Evolutionary conservation across 2,113 vertebrate genomes (phyloP).

Genomic region (Gymnogyps californianus): DNA sequence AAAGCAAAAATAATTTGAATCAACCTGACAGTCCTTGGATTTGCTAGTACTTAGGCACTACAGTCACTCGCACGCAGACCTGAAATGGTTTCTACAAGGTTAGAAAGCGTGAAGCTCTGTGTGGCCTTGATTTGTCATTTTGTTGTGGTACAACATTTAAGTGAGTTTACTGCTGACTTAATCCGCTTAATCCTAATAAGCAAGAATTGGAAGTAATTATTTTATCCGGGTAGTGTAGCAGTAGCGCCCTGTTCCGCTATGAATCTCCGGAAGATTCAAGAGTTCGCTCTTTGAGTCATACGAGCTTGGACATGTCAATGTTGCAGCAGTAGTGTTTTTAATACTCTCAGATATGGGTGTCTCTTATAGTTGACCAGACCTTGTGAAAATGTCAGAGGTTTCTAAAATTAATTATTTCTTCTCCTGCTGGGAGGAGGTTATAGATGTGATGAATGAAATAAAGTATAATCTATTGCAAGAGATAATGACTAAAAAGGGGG

Average conservation of each 20-base stretch:
- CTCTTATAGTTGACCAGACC: neutral
- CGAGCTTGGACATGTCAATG: neutral
- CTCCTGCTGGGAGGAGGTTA: neutral
- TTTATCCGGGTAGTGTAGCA: neutral
- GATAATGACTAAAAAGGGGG: neutral
- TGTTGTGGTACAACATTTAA: neutral
- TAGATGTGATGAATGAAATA: neutral
- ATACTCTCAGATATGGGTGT: neutral
- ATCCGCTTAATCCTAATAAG: neutral
- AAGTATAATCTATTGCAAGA: conserved; percentile 8
- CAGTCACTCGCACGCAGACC: neutral
- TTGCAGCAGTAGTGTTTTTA: neutral
- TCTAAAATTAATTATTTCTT: conserved; percentile 6
- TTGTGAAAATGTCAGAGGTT: neutral
- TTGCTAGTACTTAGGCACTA: neutral
- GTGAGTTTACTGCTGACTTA: neutral
- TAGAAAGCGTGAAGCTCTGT: neutral
- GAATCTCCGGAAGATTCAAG: neutral
- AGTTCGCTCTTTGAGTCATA: neutral
- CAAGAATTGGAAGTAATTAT: neutral
- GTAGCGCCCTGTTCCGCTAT: neutral
- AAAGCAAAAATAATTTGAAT: neutral
- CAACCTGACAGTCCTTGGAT: neutral
- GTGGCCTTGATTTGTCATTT: neutral
- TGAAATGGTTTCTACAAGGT: neutral